phyloP scores from a whole-genome alignment of 2,888 invertebrate genomes.

The Odontomyia ornata region DNA sequence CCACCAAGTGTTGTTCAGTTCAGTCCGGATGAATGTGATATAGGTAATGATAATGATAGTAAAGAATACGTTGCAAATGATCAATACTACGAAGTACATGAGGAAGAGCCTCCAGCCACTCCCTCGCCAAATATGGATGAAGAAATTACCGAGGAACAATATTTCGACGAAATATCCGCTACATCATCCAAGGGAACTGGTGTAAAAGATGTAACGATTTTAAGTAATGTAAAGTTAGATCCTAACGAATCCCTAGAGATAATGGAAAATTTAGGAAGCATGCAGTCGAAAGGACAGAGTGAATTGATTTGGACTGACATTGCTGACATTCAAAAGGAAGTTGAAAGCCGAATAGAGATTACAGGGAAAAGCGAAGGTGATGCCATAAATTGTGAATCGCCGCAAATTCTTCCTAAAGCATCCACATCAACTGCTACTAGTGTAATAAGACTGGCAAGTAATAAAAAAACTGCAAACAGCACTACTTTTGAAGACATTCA shows the following conservation, averaged over 20 bases:
- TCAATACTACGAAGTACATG: slow-evolving; percentile 56
- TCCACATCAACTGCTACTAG: slow-evolving; percentile 57
- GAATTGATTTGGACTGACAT: slow-evolving; percentile 44
- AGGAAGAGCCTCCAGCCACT: slow-evolving; percentile 34
- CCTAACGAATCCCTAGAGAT: slow-evolving; percentile 62
- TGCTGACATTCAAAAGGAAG: slow-evolving; percentile 40
- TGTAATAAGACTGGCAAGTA: slow-evolving; percentile 61
- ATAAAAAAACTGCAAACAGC: background rate
- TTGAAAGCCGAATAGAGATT: slow-evolving; percentile 18
- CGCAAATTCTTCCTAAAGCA: slow-evolving; percentile 7
- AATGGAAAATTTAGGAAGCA: slow-evolving; percentile 62
- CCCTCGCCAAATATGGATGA: slow-evolving; percentile 40
- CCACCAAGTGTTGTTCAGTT: slow-evolving; percentile 63
- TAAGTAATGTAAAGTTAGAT: slow-evolving; percentile 64
- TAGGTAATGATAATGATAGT: slow-evolving; percentile 7
- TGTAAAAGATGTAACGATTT: slow-evolving; percentile 58
- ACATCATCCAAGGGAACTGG: slow-evolving; percentile 38
- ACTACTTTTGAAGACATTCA: background rate
- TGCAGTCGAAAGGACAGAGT: slow-evolving; percentile 45
- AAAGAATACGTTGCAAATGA: slow-evolving; percentile 44
- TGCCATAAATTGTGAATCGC: slow-evolving; percentile 47
- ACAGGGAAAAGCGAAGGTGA: slow-evolving; percentile 1
- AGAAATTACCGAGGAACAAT: background rate
- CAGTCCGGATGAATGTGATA: slow-evolving; percentile 55
- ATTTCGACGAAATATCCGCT: background rate